Evolutionary conservation across 2,797 vertebrate genomes (phyloP).

Genomic region (Dermochelys coriacea): DNA sequence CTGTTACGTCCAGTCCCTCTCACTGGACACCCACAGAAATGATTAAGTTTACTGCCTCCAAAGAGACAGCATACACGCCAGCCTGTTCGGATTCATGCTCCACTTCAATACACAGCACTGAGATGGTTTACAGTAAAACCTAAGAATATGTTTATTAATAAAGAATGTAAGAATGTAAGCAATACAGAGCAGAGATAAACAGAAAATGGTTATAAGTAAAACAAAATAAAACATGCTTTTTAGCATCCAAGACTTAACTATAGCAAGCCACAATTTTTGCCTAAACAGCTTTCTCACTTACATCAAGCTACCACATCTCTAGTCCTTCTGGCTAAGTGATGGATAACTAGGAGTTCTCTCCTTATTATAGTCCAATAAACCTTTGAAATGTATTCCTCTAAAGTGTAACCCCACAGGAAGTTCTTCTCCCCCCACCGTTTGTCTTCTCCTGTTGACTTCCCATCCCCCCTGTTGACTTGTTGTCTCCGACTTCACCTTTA

Average conservation of each 20-base stretch:
- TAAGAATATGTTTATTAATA: neutral
- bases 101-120: neutral
- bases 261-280: neutral
- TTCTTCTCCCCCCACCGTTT: neutral
- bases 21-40: neutral
- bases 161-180: neutral
- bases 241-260: neutral
- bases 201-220: neutral
- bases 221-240: neutral
- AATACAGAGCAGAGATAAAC: neutral
- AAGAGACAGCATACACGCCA: neutral
- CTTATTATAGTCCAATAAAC: neutral
- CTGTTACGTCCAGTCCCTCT: neutral
- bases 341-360: neutral
- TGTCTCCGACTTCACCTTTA: neutral
- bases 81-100: neutral
- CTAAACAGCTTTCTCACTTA: neutral
- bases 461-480: neutral
- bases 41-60: neutral
- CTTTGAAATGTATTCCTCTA: neutral
- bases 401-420: neutral
- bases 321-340: neutral
- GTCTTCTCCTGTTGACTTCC: neutral
- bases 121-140: neutral
- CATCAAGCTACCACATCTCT: neutral